Conservation (phyloP, 2,113 vertebrate species). For the Limanda limanda region DNA sequence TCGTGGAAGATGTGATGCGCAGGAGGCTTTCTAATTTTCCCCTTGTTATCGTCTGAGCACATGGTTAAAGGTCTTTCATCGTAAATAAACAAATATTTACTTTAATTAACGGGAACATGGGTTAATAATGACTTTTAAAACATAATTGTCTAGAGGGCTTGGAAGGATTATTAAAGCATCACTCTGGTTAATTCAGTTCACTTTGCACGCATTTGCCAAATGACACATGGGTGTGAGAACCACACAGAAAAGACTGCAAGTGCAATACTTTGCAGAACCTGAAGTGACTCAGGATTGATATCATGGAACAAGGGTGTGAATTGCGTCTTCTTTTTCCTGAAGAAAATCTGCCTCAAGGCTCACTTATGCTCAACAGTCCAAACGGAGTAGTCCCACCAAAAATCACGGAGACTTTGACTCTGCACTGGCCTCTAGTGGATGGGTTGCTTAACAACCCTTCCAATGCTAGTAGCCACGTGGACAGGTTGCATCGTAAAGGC, state of each 20-base stretch:
- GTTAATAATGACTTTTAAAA: conserved; percentile 13
- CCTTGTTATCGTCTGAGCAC: background rate
- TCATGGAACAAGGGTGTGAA: too few species aligned
- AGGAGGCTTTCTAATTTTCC: conserved; percentile 21
- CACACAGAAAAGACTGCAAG: background rate
- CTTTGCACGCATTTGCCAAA: conserved; percentile 17
- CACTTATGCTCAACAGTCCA: too few species aligned
- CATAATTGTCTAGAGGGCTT: background rate
- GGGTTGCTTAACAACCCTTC: too few species aligned
- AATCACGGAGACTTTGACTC: too few species aligned
- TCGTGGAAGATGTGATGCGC: conserved; percentile 13
- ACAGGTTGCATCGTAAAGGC: too few species aligned
- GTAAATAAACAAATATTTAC: conserved; percentile 33
- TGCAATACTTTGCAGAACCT: too few species aligned
- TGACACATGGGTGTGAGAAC: conserved; percentile 10
- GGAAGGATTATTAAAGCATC: background rate
- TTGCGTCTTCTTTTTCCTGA: too few species aligned
- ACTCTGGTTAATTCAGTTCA: background rate
- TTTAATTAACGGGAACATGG: conserved; percentile 16
- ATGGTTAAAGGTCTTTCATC: background rate
- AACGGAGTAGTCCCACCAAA: too few species aligned
- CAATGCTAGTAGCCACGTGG: too few species aligned
- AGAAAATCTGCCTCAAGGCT: too few species aligned
- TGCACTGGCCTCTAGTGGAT: too few species aligned
- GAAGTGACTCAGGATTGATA: too few species aligned